These are phyloP conservation scores for Heterodera carotae DNA, from an alignment of 1,140 invertebrate species.

Conservation along the genomic window DNA sequence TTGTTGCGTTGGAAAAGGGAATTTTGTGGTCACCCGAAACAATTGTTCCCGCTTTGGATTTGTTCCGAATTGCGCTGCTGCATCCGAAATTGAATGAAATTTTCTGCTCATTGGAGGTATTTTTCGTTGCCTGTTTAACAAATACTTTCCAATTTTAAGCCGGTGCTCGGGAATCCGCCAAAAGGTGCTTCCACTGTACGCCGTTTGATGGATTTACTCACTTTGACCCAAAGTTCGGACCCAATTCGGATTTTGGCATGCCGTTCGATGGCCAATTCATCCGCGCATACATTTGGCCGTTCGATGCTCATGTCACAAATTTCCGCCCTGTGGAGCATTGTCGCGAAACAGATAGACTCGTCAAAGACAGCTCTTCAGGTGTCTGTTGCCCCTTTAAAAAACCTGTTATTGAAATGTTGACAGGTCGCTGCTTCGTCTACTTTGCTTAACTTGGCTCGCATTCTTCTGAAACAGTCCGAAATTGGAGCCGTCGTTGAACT, in stretches of 20 bases:
- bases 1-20: conserved; percentile 37
- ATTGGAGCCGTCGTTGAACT: conserved; percentile 44
- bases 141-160: conserved; percentile 9
- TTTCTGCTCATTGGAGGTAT: conserved; percentile 46
- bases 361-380: conserved; percentile 43
- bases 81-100: conserved; percentile 47
- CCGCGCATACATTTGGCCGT: conserved; percentile 45
- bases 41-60: conserved; percentile 50
- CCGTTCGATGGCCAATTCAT: conserved; percentile 54
- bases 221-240: conserved; percentile 35
- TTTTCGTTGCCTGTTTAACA: neutral
- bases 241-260: conserved; percentile 49
- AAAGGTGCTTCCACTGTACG: conserved; percentile 15
- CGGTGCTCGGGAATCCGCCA: conserved; percentile 19
- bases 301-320: conserved; percentile 38
- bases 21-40: conserved; percentile 51
- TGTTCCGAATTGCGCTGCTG: conserved; percentile 55
- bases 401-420: conserved; percentile 32
- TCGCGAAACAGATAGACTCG: conserved; percentile 31
- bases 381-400: conserved; percentile 12
- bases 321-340: conserved; percentile 20
- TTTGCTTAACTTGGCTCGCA: conserved; percentile 46
- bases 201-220: conserved; percentile 43
- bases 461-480: conserved; percentile 41
- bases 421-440: conserved; percentile 51